Percentiles rank a stretch among this genome's conserved stretches.
Evolutionary conservation across 2,113 vertebrate species (phyloP).

Genomic region (Campylorhamphus procurvoides): DNA sequence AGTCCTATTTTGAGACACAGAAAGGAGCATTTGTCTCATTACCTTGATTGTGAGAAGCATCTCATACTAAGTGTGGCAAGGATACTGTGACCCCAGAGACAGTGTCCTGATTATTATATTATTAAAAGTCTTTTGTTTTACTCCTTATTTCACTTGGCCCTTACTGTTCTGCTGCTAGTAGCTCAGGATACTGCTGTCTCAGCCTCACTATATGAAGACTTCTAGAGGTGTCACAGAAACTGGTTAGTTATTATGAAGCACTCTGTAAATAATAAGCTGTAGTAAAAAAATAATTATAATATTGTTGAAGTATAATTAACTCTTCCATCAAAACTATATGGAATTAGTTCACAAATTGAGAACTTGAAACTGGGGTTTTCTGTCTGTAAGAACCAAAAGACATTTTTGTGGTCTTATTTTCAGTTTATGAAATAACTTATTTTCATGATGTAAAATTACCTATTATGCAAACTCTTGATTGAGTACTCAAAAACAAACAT

Average conservation of each 20-base stretch:
- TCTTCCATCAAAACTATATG: background rate
- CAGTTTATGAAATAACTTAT: background rate
- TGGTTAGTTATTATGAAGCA: background rate
- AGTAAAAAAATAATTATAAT: background rate
- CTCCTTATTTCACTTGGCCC: background rate
- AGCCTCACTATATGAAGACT: background rate
- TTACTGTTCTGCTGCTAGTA: background rate
- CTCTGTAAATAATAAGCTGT: background rate
- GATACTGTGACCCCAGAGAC: background rate
- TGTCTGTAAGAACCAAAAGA: background rate
- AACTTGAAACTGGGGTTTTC: background rate
- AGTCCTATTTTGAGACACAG: background rate
- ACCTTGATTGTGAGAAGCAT: background rate
- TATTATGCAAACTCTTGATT: background rate
- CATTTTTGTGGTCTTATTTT: conserved; percentile 24
- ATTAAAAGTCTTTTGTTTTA: background rate
- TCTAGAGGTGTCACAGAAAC: background rate
- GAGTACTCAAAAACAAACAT: conserved; percentile 37
- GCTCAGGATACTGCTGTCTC: background rate
- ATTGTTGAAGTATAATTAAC: background rate
- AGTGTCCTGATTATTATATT: background rate
- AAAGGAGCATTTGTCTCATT: background rate
- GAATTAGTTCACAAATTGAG: background rate
- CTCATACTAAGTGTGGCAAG: background rate
- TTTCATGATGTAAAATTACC: background rate